Percentiles rank a stretch among this genome's conserved stretches.
These are phyloP conservation scores for Hoplodrina blanda DNA, from an alignment of 2,888 invertebrate species.

Conservation along the genomic window DNA sequence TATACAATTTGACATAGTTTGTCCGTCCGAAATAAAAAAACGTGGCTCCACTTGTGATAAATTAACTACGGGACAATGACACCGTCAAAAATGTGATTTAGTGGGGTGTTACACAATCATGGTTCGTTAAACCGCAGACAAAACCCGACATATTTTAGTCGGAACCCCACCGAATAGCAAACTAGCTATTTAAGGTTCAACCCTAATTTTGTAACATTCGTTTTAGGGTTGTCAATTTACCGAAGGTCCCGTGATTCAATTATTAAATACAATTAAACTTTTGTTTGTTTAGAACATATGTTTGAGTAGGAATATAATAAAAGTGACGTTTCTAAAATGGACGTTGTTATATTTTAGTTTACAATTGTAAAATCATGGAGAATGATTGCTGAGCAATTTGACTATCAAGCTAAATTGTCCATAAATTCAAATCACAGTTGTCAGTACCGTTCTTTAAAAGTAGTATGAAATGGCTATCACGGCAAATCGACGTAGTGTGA, in stretches of 20 bases:
- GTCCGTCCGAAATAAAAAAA: constrained; percentile 59
- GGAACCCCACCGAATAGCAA: constrained; percentile 72
- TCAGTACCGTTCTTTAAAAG: background rate
- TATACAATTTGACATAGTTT: constrained; percentile 53
- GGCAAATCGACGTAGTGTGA: background rate
- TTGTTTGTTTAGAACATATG: constrained; percentile 45
- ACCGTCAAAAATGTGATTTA: constrained; percentile 82
- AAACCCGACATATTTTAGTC: constrained; percentile 78
- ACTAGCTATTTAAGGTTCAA: constrained; percentile 67
- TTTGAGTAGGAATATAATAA: constrained; percentile 13
- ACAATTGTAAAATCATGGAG: background rate
- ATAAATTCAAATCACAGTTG: background rate
- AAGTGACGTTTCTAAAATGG: background rate
- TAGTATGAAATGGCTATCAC: background rate
- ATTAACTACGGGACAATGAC: constrained; percentile 76
- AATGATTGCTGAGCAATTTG: background rate
- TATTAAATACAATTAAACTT: constrained; percentile 58
- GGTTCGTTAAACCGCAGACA: constrained; percentile 86
- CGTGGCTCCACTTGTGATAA: constrained; percentile 74
- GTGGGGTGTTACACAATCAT: constrained; percentile 85
- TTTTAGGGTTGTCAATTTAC: constrained; percentile 56
- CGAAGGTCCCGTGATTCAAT: constrained; percentile 34
- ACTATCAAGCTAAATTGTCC: background rate
- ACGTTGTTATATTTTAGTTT: background rate
- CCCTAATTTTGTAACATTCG: constrained; percentile 65